Conservation (phyloP, 2,888 invertebrate genomes). For the Chloroclysta siterata region DNA sequence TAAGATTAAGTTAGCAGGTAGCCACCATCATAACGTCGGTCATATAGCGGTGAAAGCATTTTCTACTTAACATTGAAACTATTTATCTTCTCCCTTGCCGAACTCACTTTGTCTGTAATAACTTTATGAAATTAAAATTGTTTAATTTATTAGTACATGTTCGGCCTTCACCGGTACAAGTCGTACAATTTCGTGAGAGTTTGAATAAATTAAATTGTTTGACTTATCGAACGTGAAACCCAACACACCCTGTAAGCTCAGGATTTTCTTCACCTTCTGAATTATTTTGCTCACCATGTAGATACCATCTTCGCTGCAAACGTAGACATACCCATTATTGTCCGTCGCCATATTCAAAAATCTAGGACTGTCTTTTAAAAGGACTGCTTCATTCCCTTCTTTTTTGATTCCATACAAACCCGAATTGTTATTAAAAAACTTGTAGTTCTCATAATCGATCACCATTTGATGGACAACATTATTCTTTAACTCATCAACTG, state of each 20-base stretch:
- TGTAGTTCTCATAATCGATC: conserved; percentile 60
- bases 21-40: too few species aligned
- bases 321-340: conserved; percentile 59
- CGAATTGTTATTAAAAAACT: conserved; percentile 68
- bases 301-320: conserved; percentile 71
- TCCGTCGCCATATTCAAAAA: conserved; percentile 67
- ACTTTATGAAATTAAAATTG: too few species aligned
- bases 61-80: too few species aligned
- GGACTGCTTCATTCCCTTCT: conserved; percentile 42
- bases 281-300: conserved; percentile 62
- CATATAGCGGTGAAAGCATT: too few species aligned
- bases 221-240: conserved; percentile 67
- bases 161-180: conserved; percentile 48
- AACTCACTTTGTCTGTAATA: too few species aligned
- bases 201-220: conserved; percentile 71
- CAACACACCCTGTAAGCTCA: conserved; percentile 63
- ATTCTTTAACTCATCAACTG: conserved; percentile 49
- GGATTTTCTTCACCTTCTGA: conserved; percentile 61
- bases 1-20: too few species aligned
- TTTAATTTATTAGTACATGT: too few species aligned
- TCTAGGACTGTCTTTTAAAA: conserved; percentile 57
- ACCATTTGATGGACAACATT: conserved; percentile 67
- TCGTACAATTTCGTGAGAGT: conserved; percentile 67
- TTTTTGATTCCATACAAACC: conserved; percentile 65
- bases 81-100: too few species aligned